phyloP scores from a whole-genome alignment of 2,888 invertebrate genomes.

The Melanophora roralis region DNA sequence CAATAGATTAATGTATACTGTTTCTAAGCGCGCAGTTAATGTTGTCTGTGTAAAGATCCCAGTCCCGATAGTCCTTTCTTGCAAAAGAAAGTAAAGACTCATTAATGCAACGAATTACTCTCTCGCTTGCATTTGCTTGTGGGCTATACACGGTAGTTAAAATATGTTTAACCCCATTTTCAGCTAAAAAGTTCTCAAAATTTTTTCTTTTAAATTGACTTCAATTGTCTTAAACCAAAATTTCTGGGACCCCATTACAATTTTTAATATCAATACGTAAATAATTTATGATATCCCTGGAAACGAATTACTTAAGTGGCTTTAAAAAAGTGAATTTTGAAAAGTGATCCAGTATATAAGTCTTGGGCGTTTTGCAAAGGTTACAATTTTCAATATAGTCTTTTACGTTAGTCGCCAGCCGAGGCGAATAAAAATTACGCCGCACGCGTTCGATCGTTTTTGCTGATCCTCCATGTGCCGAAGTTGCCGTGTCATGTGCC shows the following conservation, averaged over 20 bases:
- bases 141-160: constrained; percentile 67
- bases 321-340: too few relatives aligned
- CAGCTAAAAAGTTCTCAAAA: constrained; percentile 37
- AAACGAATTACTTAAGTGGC: constrained; percentile 27
- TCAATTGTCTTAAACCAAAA: constrained; percentile 65
- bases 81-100: not conserved
- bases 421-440: too few relatives aligned
- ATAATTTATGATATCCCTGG: not conserved
- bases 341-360: constrained; percentile 36
- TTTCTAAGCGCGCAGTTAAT: not conserved
- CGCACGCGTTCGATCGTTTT: too few relatives aligned
- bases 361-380: constrained; percentile 42
- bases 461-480: not conserved
- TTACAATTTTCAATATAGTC: constrained; percentile 38
- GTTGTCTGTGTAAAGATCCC: not conserved
- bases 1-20: not conserved
- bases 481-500: not conserved
- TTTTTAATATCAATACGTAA: constrained; percentile 59
- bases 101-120: constrained; percentile 17
- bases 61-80: not conserved
- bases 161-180: constrained; percentile 56
- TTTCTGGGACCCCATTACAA: constrained; percentile 65
- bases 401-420: too few relatives aligned
- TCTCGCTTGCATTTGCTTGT: constrained; percentile 57
- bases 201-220: constrained; percentile 56